Percentiles rank a stretch among this genome's conserved stretches.
These are phyloP conservation scores for Eira barbara DNA, from an alignment of 2,113 vertebrate genomes.

Conservation along the genomic window DNA sequence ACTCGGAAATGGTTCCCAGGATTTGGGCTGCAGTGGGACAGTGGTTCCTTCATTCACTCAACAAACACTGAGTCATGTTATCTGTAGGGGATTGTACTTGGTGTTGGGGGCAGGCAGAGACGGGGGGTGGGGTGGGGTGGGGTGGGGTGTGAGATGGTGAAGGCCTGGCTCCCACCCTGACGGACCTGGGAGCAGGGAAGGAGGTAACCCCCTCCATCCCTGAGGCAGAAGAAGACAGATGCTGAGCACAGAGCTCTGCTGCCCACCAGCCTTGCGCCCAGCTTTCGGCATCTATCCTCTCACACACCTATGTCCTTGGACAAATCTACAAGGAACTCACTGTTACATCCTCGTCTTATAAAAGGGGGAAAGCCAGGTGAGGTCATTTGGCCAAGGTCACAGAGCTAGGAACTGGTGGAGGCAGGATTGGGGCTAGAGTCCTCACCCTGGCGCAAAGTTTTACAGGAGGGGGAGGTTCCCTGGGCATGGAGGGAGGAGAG, in stretches of 20 bases:
- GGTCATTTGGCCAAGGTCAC: background rate
- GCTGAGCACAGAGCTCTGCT: background rate
- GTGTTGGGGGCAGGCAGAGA: background rate
- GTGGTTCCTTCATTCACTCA: background rate
- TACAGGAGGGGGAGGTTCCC: background rate
- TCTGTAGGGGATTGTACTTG: background rate
- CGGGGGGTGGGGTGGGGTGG: background rate
- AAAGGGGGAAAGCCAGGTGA: background rate
- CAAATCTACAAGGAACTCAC: background rate
- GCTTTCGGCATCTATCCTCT: background rate
- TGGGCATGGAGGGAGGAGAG: background rate
- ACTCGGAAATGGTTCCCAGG: background rate
- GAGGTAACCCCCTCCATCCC: too few species aligned
- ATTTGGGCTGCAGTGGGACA: background rate
- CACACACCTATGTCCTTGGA: background rate
- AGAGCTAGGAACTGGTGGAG: background rate
- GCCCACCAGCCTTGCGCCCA: too few species aligned
- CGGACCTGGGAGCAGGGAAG: background rate
- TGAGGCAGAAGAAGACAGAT: fast-evolving
- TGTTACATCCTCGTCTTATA: background rate
- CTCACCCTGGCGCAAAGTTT: background rate
- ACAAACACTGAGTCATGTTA: background rate
- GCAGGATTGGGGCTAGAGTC: too few species aligned
- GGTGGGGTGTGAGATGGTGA: background rate
- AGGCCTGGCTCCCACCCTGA: background rate